A percentile compares a stretch with the other conserved stretches of the same genome.
phyloP scores from a whole-genome alignment of 2,888 invertebrate species.

The Lithophane ornitopus region DNA sequence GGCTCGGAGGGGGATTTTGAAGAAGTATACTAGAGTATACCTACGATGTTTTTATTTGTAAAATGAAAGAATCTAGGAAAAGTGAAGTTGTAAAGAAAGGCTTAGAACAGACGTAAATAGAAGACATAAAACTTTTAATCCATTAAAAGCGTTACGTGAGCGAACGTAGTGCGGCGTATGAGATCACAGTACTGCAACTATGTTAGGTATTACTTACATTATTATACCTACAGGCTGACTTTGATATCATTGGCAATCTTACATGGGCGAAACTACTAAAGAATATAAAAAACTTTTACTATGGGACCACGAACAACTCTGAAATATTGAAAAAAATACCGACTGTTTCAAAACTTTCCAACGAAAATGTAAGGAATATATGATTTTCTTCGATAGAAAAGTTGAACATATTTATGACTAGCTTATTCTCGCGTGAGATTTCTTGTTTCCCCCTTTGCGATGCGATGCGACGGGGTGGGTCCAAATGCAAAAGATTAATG shows the following conservation, averaged over 20 bases:
- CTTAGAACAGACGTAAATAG: conserved; percentile 29
- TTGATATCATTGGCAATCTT: no score
- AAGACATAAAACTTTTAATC: conserved; percentile 50
- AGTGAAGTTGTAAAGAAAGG: conserved; percentile 10
- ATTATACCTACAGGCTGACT: no score
- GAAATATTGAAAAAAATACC: neutral
- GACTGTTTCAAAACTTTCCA: neutral
- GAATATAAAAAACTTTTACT: neutral
- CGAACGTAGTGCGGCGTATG: conserved; percentile 12
- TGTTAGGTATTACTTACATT: neutral
- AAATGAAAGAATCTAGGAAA: neutral
- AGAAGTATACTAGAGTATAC: no score
- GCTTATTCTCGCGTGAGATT: no score
- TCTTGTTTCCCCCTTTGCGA: no score
- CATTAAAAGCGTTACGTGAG: conserved; percentile 35
- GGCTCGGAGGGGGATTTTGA: neutral
- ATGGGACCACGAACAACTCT: neutral
- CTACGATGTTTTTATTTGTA: neutral
- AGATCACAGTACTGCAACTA: conserved; percentile 4
- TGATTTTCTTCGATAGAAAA: neutral
- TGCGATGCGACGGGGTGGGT: no score
- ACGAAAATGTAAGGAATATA: neutral
- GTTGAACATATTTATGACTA: neutral
- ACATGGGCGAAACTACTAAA: neutral
- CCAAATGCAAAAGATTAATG: no score